A percentile compares a stretch with the other conserved stretches of the same genome.
These are phyloP conservation scores for Caenorhabditis uteleia DNA, from an alignment of 2,888 invertebrate genomes.

Conservation along the genomic window DNA sequence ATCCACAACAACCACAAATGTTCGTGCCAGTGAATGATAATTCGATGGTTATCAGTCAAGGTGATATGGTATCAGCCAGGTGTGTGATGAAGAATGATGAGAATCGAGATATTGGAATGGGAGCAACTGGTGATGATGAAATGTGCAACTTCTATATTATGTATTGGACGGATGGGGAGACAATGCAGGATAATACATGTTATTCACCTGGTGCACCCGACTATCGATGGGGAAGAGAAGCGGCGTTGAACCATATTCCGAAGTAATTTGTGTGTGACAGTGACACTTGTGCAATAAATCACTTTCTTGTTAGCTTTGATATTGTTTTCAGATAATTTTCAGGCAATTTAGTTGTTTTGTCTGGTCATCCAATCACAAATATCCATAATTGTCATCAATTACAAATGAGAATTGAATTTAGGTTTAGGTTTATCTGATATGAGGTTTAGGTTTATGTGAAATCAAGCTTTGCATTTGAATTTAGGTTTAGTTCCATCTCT, in stretches of 20 bases:
- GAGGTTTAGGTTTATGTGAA: too few relatives aligned
- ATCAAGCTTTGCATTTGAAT: too few relatives aligned
- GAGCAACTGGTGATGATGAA: conserved; percentile 68
- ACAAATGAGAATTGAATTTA: too few relatives aligned
- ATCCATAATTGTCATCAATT: too few relatives aligned
- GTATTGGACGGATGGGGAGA: conserved; percentile 65
- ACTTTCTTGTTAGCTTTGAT: too few relatives aligned
- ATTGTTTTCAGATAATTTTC: too few relatives aligned
- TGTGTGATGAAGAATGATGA: conserved; percentile 67
- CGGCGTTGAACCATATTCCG: conserved; percentile 65
- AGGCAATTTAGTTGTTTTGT: too few relatives aligned
- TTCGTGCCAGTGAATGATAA: conserved; percentile 82
- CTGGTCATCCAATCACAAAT: too few relatives aligned
- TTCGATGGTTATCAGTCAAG: conserved; percentile 75
- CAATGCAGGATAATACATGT: conserved; percentile 61
- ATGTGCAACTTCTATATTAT: conserved; percentile 71
- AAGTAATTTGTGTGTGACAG: conserved; percentile 29
- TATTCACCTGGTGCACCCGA: conserved; percentile 66
- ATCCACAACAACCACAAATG: conserved; percentile 89
- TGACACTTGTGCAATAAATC: too few relatives aligned
- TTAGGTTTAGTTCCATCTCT: too few relatives aligned
- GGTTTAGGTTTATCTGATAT: too few relatives aligned
- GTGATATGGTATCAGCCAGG: conserved; percentile 49
- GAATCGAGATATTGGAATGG: conserved; percentile 58
- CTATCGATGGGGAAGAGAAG: conserved; percentile 62